Conservation (phyloP, 35 echinoderm and acorn worm species). For the Apostichopus japonicus region DNA sequence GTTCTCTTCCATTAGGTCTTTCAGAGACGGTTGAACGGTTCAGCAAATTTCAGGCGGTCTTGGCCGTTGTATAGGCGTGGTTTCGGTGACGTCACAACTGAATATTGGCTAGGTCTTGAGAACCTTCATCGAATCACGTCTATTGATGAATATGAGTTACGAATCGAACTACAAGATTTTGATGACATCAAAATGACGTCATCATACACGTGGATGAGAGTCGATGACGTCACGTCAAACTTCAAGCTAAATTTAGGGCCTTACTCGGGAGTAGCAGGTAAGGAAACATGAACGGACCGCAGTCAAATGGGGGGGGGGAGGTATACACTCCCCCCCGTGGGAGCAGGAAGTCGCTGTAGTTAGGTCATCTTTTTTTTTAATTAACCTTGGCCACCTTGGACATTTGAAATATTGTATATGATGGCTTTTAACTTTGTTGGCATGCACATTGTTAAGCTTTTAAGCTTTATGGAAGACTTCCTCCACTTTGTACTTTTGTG, state of each 20-base stretch:
- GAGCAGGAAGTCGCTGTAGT: no score
- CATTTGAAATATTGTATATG: no score
- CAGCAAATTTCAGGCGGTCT: constrained; percentile 65
- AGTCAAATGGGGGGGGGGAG: no score
- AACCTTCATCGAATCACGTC: constrained; percentile 65
- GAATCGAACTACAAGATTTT: constrained; percentile 76
- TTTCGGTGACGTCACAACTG: constrained; percentile 60
- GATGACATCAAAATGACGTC: constrained; percentile 65
- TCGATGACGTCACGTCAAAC: constrained; percentile 56
- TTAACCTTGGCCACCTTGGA: no score
- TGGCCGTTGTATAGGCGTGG: constrained; percentile 69
- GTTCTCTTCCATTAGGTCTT: constrained; percentile 57
- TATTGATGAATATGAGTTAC: constrained; percentile 66
- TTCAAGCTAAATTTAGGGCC: constrained; percentile 59
- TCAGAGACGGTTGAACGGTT: constrained; percentile 62
- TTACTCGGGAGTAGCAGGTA: constrained; percentile 66
- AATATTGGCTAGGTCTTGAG: constrained; percentile 82
- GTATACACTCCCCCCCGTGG: no score
- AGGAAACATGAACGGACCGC: not conserved
- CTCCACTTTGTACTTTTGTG: no score
- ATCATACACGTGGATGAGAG: constrained; percentile 59
- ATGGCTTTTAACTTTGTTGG: no score
- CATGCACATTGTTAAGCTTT: no score
- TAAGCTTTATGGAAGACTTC: no score
- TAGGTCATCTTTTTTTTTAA: no score